phyloP scores from a whole-genome alignment of 2,797 vertebrate genomes.

The Melanotaenia parkinsoni region DNA sequence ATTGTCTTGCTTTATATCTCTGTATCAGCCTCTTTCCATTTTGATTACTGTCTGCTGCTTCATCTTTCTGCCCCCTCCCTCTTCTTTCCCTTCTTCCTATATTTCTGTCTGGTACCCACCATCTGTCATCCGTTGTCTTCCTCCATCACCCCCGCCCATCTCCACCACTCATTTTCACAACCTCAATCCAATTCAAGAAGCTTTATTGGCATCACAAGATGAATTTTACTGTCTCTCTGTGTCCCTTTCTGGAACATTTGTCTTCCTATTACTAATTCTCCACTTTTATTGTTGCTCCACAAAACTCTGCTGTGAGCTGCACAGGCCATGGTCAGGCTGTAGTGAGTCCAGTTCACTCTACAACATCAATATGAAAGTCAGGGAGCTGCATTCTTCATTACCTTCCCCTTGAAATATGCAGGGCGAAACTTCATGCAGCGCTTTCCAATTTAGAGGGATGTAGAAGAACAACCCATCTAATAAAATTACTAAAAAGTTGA shows the following conservation, averaged over 20 bases:
- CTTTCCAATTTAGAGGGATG: background rate
- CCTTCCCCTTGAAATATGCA: conserved; percentile 42
- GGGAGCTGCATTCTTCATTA: conserved; percentile 52
- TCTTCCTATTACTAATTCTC: conserved; percentile 60
- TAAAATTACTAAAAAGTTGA: conserved; percentile 27
- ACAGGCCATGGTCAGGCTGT: conserved; percentile 26
- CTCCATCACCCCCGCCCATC: conserved; percentile 35
- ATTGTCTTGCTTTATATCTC: conserved; percentile 30
- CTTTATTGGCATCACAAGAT: conserved; percentile 78
- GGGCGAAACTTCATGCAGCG: conserved; percentile 25
- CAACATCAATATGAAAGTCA: conserved; percentile 45
- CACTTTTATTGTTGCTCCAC: conserved; percentile 44
- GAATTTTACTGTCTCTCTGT: conserved; percentile 62
- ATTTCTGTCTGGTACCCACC: conserved; percentile 68
- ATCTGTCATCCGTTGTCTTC: conserved; percentile 74
- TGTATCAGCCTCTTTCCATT: conserved; percentile 55
- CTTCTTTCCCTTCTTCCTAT: conserved; percentile 52
- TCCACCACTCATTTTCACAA: conserved; percentile 63
- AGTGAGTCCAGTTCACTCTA: conserved; percentile 15
- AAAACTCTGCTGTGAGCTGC: conserved; percentile 30
- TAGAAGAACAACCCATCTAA: conserved; percentile 19
- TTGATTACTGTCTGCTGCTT: conserved; percentile 62
- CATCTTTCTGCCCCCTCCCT: conserved; percentile 31
- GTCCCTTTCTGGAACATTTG: conserved; percentile 62
- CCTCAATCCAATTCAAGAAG: conserved; percentile 69